Evolutionary conservation across 2,888 invertebrate genomes (phyloP).

Genomic region (Celastrina argiolus): DNA sequence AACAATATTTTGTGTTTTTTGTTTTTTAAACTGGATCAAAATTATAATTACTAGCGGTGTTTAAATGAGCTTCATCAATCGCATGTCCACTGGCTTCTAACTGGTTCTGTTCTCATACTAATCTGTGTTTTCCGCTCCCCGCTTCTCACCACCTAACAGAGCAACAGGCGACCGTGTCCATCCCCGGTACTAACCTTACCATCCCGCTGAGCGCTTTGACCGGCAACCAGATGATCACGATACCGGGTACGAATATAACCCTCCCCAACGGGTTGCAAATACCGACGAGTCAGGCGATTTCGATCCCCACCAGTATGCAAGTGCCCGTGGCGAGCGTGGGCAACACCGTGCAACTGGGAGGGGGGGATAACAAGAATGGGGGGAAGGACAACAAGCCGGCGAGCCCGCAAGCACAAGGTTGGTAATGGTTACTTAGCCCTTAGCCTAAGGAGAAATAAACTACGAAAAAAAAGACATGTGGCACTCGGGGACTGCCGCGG

Average conservation of each 20-base stretch:
- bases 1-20: too few relatives aligned
- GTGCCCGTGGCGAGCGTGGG: constrained; percentile 43
- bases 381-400: constrained; percentile 72
- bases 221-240: constrained; percentile 71
- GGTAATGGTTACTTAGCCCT: constrained; percentile 40
- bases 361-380: constrained; percentile 70
- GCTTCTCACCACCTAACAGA: constrained; percentile 52
- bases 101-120: constrained; percentile 60
- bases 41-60: not conserved
- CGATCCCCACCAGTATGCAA: constrained; percentile 48
- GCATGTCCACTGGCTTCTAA: constrained; percentile 44
- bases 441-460: not conserved
- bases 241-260: constrained; percentile 76
- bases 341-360: constrained; percentile 34
- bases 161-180: constrained; percentile 76
- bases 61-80: not conserved
- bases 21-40: too few relatives aligned
- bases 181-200: constrained; percentile 81
- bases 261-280: constrained; percentile 46
- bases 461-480: too few relatives aligned
- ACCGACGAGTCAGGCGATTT: constrained; percentile 46
- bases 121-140: constrained; percentile 58
- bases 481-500: too few relatives aligned
- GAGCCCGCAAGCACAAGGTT: constrained; percentile 61
- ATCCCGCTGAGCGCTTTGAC: constrained; percentile 74